Conservation (phyloP, 2,797 vertebrate genomes). For the Spinus pinus region DNA sequence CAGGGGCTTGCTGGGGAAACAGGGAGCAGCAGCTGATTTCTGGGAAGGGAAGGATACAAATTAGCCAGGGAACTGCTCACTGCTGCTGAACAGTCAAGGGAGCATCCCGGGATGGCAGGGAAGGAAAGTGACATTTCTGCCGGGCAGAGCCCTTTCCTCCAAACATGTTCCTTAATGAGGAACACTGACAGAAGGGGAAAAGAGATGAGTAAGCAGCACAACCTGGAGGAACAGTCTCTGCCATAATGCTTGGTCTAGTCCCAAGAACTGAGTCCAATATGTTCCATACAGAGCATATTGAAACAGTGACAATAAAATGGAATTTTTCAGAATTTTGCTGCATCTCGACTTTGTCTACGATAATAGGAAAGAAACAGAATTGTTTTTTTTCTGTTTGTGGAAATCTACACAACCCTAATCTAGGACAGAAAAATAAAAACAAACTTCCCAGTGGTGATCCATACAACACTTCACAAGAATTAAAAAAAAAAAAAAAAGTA, state of each 20-base stretch:
- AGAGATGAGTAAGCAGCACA: conserved; percentile 21
- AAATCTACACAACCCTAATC: neutral
- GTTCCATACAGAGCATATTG: neutral
- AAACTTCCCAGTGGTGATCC: neutral
- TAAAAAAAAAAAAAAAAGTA: fast-evolving
- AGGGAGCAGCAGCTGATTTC: neutral
- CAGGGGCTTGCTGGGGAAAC: neutral
- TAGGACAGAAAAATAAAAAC: neutral
- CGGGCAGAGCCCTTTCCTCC: neutral
- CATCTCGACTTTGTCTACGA: neutral
- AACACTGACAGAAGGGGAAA: neutral
- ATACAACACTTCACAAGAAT: neutral
- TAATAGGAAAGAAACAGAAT: neutral
- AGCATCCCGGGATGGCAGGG: fast-evolving
- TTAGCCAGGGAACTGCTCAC: neutral
- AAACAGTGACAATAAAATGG: neutral
- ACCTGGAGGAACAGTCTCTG: conserved; percentile 2
- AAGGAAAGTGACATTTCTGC: neutral
- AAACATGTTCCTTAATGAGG: neutral
- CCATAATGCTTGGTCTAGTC: neutral
- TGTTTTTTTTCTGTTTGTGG: neutral
- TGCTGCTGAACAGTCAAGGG: neutral
- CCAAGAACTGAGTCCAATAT: neutral
- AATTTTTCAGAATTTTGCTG: neutral
- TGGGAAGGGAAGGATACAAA: neutral